A percentile compares a stretch with the other conserved stretches of the same genome.
Evolutionary conservation across 2,888 invertebrate species (phyloP).

Genomic region (Plemyria rubiginata): DNA sequence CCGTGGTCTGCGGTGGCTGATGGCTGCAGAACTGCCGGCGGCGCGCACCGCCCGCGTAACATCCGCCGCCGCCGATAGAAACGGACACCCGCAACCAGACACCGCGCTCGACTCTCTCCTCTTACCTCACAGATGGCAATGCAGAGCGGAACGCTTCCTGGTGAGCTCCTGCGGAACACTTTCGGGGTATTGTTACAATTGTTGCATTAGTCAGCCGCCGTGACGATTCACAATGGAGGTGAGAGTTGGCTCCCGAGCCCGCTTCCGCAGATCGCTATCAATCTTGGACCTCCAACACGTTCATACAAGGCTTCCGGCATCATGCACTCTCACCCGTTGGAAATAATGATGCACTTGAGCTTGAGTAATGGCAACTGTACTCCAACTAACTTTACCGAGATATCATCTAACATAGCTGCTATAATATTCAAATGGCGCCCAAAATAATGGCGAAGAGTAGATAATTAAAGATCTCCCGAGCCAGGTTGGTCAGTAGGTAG

Average conservation of each 20-base stretch:
- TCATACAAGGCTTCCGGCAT: constrained; percentile 62
- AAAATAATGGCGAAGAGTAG: not conserved
- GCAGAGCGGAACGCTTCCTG: constrained; percentile 82
- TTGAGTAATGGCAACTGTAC: constrained; percentile 40
- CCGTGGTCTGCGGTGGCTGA: constrained; percentile 24
- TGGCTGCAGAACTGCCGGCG: constrained; percentile 55
- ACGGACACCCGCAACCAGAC: constrained; percentile 73
- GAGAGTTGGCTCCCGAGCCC: constrained; percentile 69
- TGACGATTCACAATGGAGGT: constrained; percentile 74
- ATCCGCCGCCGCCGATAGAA: constrained; percentile 65
- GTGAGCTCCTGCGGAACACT: constrained; percentile 57
- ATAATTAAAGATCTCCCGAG: not conserved
- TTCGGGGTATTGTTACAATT: constrained; percentile 65
- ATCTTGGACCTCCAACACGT: constrained; percentile 59
- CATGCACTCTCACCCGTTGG: constrained; percentile 49
- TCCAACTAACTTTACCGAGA: constrained; percentile 30
- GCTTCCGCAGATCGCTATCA: constrained; percentile 75
- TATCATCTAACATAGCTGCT: constrained; percentile 33
- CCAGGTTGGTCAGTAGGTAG: constrained; percentile 8
- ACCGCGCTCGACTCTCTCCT: constrained; percentile 75
- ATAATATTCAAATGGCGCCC: constrained; percentile 11
- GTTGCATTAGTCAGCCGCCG: constrained; percentile 65
- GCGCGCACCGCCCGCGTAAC: constrained; percentile 62
- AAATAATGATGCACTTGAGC: constrained; percentile 44
- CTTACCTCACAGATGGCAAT: constrained; percentile 70